Base-by-base conservation (phyloP, 2,888 invertebrate species). In the Machimus atricapillus region DNA sequence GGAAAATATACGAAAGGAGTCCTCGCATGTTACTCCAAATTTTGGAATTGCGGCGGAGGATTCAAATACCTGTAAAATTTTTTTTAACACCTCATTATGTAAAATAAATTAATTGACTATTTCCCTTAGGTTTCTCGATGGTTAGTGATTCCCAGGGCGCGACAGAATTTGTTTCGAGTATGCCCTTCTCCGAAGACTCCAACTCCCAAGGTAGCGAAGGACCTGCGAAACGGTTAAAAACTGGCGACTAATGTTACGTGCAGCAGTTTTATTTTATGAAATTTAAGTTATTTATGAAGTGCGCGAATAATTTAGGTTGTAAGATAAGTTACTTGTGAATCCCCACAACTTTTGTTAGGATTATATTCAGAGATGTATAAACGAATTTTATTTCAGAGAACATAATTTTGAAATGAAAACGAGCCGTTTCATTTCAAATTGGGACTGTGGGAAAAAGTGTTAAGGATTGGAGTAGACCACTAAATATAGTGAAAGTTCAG, bases 101-200 rank as follows among this genome's bases (percentile, higher is more conserved):
- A 0, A 16, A 4, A 0, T 4, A 31, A 43, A 7, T 16, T 85
- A 66, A 37, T 85, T 2, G 40, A 7, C 0, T 27, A 89, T 89
- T 89, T 76, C 23, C 93, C 93, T 12, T 92, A 97, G 97, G 97
- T 94, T 97, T 97, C 92, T 97, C 97, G 23, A 96, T 97, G 89
- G 97, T 97, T 8, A 97, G 97, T 91, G 97, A 97, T 92, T 97
- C 97, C 0, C 97, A 97, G 93, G 97, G 97, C 19, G 95, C 97
- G 1, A 96, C 96, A 40, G 97, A 97, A 89, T 96, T 96, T 90
- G 96, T 96, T 87, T 96, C 97, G n/a, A 96, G 96, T 91, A 95
- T 97, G 94, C 96, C 96, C 89, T 97, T 97, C 92, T 97, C 97
- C 0, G 97, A 97, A 92, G 97, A 97, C 91, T 97, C 97, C 14